A percentile compares a stretch with the other conserved stretches of the same genome.
Conservation (phyloP, 2,888 invertebrate species). For the Sinopyrophorus schimmeli region DNA sequence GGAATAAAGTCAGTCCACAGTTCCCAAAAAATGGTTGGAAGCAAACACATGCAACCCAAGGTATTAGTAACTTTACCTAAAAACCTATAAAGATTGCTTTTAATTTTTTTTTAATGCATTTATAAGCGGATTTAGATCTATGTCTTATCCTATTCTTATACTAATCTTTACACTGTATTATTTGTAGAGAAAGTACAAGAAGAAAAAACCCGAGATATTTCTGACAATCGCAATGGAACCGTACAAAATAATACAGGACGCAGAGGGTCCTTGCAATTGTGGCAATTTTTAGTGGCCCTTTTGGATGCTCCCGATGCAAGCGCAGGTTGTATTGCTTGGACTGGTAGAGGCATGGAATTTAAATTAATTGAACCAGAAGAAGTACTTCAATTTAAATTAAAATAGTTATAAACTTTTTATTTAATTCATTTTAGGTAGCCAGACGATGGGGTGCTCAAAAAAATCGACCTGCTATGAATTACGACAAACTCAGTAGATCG, state of each 20-base stretch:
- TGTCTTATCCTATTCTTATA: too few relatives aligned
- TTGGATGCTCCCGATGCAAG: constrained; percentile 69
- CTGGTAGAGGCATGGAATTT: constrained; percentile 92
- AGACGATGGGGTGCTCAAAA: constrained; percentile 95
- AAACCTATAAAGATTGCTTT: too few relatives aligned
- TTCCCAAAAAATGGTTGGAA: constrained; percentile 36
- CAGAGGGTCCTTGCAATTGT: constrained; percentile 87
- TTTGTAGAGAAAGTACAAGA: constrained; percentile 33
- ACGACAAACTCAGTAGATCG: constrained; percentile 92
- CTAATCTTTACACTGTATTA: too few relatives aligned
- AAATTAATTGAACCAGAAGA: constrained; percentile 96
- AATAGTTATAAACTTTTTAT: too few relatives aligned
- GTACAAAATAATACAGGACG: constrained; percentile 52
- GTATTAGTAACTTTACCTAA: too few relatives aligned
- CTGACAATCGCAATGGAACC: constrained; percentile 39
- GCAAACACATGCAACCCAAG: constrained; percentile 1
- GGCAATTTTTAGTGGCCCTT: constrained; percentile 91
- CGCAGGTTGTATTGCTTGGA: constrained; percentile 90
- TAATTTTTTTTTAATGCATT: neutral
- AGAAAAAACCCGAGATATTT: constrained; percentile 39
- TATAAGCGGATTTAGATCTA: too few relatives aligned
- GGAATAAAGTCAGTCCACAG: constrained; percentile 35
- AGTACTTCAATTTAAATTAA: constrained; percentile 53
- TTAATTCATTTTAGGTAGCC: constrained; percentile 69
- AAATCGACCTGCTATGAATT: constrained; percentile 97